phyloP scores from a whole-genome alignment of 2,113 vertebrate species.

The Coptodon rendalli region DNA sequence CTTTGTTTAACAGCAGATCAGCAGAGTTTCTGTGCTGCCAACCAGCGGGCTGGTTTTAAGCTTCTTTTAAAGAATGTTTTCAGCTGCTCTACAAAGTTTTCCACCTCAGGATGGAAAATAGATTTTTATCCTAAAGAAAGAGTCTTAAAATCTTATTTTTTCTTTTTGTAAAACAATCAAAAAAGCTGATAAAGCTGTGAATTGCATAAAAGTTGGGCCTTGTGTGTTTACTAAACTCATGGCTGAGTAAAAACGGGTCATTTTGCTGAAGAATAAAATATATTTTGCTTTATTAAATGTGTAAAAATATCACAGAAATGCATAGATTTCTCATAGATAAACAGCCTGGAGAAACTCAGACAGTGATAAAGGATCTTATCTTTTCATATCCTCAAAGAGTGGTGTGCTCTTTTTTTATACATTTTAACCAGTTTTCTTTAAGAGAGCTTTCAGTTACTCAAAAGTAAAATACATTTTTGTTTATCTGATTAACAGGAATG shows the following conservation, averaged over 20 bases:
- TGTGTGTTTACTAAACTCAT: background rate
- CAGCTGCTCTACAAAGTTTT: background rate
- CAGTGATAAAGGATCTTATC: background rate
- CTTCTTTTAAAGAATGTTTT: background rate
- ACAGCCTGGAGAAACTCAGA: background rate
- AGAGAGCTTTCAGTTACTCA: background rate
- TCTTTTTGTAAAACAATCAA: background rate
- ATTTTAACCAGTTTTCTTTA: background rate
- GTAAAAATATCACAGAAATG: background rate
- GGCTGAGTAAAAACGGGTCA: background rate
- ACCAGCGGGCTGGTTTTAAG: conserved; percentile 56
- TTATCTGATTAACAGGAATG: background rate
- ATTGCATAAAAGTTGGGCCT: background rate
- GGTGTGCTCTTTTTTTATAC: background rate
- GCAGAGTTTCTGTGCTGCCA: background rate
- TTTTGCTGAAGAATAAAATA: background rate
- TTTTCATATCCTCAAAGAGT: background rate
- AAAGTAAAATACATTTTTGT: background rate
- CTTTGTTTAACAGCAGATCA: background rate
- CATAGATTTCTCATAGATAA: background rate
- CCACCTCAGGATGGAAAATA: background rate
- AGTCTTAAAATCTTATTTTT: background rate
- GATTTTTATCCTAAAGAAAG: background rate
- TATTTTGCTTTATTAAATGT: background rate
- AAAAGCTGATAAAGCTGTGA: background rate